These are phyloP conservation scores for Lysandra coridon DNA, from an alignment of 2,888 invertebrate genomes.

Conservation along the genomic window DNA sequence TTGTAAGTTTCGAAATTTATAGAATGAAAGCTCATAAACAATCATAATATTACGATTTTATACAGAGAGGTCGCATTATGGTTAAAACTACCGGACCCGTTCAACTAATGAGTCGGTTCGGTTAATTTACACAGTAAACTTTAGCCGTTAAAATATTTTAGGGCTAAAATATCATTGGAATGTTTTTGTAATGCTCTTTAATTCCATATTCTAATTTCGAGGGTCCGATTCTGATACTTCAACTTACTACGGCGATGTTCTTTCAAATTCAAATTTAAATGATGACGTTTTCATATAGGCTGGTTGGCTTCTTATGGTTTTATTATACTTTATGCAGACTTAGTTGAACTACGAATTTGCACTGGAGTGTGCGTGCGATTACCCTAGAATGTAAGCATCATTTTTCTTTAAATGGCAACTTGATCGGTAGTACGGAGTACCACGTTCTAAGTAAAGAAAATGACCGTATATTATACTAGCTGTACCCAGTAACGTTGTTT, in stretches of 20 bases:
- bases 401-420: too few relatives aligned
- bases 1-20: constrained; percentile 6
- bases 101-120: constrained; percentile 19
- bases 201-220: background rate
- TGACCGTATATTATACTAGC: too few relatives aligned
- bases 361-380: too few relatives aligned
- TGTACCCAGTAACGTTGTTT: too few relatives aligned
- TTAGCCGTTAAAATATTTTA: constrained; percentile 22
- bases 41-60: constrained; percentile 3
- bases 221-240: background rate
- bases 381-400: too few relatives aligned
- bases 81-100: constrained; percentile 24
- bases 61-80: constrained; percentile 20
- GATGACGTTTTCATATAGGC: background rate
- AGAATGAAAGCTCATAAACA: constrained; percentile 13
- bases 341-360: too few relatives aligned
- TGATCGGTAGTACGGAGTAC: too few relatives aligned
- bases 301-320: too few relatives aligned
- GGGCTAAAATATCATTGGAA: constrained; percentile 12
- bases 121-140: constrained; percentile 21
- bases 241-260: too few relatives aligned
- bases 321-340: too few relatives aligned
- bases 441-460: too few relatives aligned
- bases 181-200: constrained; percentile 17
- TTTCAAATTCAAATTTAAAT: too few relatives aligned